Percentiles rank a stretch among this genome's conserved stretches.
Conservation (phyloP, 1,140 invertebrate species). For the Triops longicaudatus region DNA sequence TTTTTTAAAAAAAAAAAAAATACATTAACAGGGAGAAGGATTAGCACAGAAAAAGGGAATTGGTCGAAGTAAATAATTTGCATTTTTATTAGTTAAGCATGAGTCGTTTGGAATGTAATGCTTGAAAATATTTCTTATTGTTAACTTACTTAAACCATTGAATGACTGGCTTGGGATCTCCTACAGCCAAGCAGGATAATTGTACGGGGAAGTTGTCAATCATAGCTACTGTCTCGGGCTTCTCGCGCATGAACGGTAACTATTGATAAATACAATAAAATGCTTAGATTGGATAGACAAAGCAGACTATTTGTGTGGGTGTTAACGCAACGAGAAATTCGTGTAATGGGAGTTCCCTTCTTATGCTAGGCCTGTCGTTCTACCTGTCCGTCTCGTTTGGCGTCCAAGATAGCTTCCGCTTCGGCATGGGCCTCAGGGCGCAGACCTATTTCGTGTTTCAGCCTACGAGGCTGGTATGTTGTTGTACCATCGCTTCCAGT, state of each 20-base stretch:
- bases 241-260: constrained; percentile 45
- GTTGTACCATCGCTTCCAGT: constrained; percentile 48
- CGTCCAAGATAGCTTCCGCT: constrained; percentile 70
- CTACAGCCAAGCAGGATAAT: constrained; percentile 74
- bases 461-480: constrained; percentile 48
- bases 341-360: constrained; percentile 64
- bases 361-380: constrained; percentile 56
- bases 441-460: constrained; percentile 64
- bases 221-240: constrained; percentile 57
- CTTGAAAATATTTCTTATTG: no score
- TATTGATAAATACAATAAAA: background rate
- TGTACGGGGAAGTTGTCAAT: constrained; percentile 65
- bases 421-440: constrained; percentile 47
- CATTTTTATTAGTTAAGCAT: no score
- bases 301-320: constrained; percentile 5
- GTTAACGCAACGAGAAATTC: constrained; percentile 23
- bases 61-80: no score
- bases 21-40: no score
- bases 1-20: no score
- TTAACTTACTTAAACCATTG: constrained; percentile 78
- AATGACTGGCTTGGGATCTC: constrained; percentile 78
- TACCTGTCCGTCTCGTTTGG: constrained; percentile 59
- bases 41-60: no score
- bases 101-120: background rate
- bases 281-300: no score